Base-by-base conservation (phyloP, 2,888 invertebrate genomes). In the Anarsia innoxiella region DNA sequence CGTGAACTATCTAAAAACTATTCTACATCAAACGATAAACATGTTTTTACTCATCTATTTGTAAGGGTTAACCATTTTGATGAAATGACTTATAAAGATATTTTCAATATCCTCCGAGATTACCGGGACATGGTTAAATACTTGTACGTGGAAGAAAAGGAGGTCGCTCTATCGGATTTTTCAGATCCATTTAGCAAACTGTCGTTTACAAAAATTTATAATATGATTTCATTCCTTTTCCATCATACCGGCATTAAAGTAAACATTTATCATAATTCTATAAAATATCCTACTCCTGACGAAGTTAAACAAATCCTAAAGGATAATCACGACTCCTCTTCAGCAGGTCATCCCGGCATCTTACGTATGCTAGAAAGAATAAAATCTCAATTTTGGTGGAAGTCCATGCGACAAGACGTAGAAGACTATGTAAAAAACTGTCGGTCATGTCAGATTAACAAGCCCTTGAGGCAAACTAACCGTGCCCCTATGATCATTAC, bases 281-380 rank as follows among this genome's bases (percentile, higher is more conserved):
- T 37, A 5, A 12, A 13, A 12, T 37, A 13, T 10, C 30, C 29
- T 5, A 11, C 40, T 4, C 52, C 38, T 2, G 32, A 9, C 38
- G 48, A 51, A 44, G 39, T 49, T 0, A 2, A 49, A 43, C 28
- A 50, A 49, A 3, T 12, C 25, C 1, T 19, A 3, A 19, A 19
- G 8, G 19, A 19, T 19, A 19, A 19, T 19, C 19, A n/a, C n/a
- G n/a, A n/a, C n/a, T n/a, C n/a, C n/a, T n/a, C n/a, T n/a, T n/a
- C n/a, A n/a, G n/a, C n/a, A n/a, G n/a, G n/a, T n/a, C n/a, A n/a
- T n/a, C n/a, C n/a, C n/a, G n/a, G n/a, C n/a, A n/a, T n/a, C n/a
- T n/a, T n/a, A n/a, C n/a, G n/a, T n/a, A n/a, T n/a, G n/a, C n/a
- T n/a, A n/a, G n/a, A n/a, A n/a, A n/a, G n/a, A n/a, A n/a, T n/a